phyloP scores from a whole-genome alignment of 2,888 invertebrate species.

The Drosophila recens region DNA sequence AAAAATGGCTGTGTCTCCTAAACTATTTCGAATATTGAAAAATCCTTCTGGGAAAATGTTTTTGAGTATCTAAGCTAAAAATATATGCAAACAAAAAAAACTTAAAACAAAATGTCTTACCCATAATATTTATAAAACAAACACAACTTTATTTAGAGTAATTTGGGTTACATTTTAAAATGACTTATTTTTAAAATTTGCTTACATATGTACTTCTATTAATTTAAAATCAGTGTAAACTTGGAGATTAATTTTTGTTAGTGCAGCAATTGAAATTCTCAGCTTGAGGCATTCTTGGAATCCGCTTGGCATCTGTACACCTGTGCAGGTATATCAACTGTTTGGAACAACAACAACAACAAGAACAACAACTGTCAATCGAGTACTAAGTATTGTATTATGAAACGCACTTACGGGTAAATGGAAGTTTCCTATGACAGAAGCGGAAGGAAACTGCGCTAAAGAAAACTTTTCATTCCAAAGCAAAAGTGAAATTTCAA shows the following conservation, averaged over 20 bases:
- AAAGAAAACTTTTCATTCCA: constrained; percentile 1
- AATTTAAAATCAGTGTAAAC: no score
- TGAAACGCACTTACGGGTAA: background rate
- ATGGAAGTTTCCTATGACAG: constrained; percentile 1
- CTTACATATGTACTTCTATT: no score
- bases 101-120: no score
- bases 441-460: background rate
- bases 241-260: background rate
- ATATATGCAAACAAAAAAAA: no score
- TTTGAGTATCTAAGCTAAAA: no score
- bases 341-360: background rate
- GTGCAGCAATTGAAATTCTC: background rate
- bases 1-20: no score
- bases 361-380: background rate
- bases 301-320: background rate
- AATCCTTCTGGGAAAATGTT: no score
- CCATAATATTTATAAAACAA: no score
- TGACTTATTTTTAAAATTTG: no score
- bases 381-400: background rate
- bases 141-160: no score
- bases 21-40: no score
- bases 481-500: constrained; percentile 1
- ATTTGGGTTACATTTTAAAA: no score
- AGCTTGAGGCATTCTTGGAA: background rate
- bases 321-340: background rate